These are phyloP conservation scores for Chionodraco myersi DNA, from an alignment of 2,113 vertebrate genomes.

Conservation along the genomic window DNA sequence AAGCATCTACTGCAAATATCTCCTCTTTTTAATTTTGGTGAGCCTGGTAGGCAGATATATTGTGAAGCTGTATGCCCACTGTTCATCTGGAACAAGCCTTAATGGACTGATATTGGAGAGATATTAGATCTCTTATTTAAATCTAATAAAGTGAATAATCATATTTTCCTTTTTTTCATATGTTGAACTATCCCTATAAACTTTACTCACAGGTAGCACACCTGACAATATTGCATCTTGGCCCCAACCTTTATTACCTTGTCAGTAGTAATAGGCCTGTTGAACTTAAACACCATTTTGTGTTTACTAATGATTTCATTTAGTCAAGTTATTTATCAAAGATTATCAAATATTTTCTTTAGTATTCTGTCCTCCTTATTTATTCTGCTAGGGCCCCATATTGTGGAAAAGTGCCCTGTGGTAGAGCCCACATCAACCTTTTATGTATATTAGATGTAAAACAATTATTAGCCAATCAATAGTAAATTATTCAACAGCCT, in stretches of 20 bases:
- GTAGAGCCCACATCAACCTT: background rate
- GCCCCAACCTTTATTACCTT: constrained; percentile 68
- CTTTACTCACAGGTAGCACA: constrained; percentile 74
- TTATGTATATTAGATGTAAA: background rate
- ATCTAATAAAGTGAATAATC: background rate
- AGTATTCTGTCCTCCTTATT: background rate
- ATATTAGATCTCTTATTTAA: no score
- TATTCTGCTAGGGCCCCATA: background rate
- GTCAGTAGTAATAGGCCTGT: no score
- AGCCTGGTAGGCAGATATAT: no score
- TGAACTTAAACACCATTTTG: no score
- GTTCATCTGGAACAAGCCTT: background rate
- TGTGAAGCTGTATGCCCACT: no score
- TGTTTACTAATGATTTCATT: background rate
- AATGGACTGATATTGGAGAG: background rate
- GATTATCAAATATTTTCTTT: background rate
- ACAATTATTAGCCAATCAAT: background rate
- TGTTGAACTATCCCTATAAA: background rate
- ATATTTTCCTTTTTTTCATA: background rate
- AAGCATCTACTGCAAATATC: no score
- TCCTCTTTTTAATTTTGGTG: no score
- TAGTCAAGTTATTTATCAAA: background rate
- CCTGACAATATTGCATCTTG: constrained; percentile 82
- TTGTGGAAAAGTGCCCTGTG: background rate
- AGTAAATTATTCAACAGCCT: no score